These are phyloP conservation scores for Liopterus haemorrhoidalis DNA, from an alignment of 2,888 invertebrate species.

Conservation along the genomic window DNA sequence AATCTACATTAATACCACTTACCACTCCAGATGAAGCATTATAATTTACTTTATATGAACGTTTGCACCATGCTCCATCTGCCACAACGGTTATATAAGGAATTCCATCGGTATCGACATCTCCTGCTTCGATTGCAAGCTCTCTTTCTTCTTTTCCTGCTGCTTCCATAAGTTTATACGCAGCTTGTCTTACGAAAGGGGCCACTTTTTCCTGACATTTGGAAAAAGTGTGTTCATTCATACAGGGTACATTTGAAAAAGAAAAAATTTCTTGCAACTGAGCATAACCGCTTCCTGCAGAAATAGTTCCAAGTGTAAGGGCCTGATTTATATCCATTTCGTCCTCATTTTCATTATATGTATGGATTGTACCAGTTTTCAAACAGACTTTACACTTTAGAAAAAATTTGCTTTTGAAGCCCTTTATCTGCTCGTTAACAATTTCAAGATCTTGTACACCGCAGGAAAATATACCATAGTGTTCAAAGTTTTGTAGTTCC, in stretches of 20 bases:
- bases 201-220: slow-evolving; percentile 6
- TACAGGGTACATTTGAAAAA: slow-evolving; percentile 2
- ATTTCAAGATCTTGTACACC: no score
- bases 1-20: neutral
- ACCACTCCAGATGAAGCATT: slow-evolving; percentile 7
- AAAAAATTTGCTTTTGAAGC: no score
- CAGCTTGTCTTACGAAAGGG: neutral
- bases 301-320: neutral
- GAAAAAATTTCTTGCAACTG: slow-evolving; percentile 3
- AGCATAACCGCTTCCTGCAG: slow-evolving; percentile 4
- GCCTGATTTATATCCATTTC: slow-evolving; percentile 3
- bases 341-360: neutral
- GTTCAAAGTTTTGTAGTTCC: no score
- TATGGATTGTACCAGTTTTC: no score
- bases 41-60: slow-evolving; percentile 11
- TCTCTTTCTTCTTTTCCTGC: slow-evolving; percentile 7
- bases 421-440: no score
- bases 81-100: slow-evolving; percentile 9
- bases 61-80: slow-evolving; percentile 11
- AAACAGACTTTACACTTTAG: no score
- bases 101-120: slow-evolving; percentile 5
- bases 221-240: slow-evolving; percentile 7
- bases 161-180: slow-evolving; percentile 3
- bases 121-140: slow-evolving; percentile 8
- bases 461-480: no score